Percentiles rank a stretch among this genome's conserved stretches.
Conservation (phyloP, 2,797 vertebrate species). For the Kryptopterus vitreolus region DNA sequence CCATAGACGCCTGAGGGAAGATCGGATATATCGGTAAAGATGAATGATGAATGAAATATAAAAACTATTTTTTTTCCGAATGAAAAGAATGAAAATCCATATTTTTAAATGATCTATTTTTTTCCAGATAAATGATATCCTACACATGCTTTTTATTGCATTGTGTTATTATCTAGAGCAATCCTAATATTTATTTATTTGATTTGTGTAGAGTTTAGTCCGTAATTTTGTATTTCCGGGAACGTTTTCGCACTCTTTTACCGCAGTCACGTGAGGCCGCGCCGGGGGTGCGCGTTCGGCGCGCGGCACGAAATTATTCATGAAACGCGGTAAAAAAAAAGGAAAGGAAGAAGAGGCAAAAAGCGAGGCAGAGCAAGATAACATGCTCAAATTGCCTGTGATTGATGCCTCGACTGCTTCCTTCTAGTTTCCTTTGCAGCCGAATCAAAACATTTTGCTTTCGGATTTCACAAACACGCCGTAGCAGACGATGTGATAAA, state of each 20-base stretch:
- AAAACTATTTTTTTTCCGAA: no score
- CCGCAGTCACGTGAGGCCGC: background rate
- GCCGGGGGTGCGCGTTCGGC: constrained; percentile 43
- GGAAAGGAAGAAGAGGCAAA: constrained; percentile 23
- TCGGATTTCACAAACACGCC: constrained; percentile 69
- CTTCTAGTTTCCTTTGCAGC: constrained; percentile 49
- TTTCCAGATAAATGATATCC: background rate
- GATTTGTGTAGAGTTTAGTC: no score
- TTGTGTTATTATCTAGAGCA: background rate
- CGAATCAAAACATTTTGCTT: constrained; percentile 71
- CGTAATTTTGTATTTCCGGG: background rate
- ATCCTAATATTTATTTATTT: background rate
- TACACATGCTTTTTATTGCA: background rate
- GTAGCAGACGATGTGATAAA: constrained; percentile 66
- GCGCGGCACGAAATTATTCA: constrained; percentile 54
- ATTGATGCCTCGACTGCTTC: constrained; percentile 66
- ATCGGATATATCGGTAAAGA: no score
- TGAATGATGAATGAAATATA: no score
- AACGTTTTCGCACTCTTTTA: background rate
- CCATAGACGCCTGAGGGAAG: no score
- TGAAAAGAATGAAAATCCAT: no score
- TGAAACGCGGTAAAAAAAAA: constrained; percentile 51
- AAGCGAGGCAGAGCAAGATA: constrained; percentile 55
- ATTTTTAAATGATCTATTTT: no score
- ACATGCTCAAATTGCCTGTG: constrained; percentile 62